Base-by-base conservation (phyloP, 2,888 invertebrate genomes). In the Teinopalpus imperialis region DNA sequence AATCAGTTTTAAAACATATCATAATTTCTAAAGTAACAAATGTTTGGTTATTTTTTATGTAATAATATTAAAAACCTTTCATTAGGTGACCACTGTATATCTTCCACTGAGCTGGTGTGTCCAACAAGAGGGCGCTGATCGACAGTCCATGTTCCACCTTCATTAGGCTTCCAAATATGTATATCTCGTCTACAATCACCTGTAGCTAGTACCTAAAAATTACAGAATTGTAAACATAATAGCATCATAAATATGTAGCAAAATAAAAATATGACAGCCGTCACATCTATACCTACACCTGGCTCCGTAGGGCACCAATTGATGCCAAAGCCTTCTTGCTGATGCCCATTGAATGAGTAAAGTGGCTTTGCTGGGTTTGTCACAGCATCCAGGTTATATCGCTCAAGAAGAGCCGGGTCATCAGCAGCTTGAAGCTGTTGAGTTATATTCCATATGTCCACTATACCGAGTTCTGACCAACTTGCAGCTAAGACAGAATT, bases 71-170 rank as follows among this genome's bases (percentile, higher is more conserved):
- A 9, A 29, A 26, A 80, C 89, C 82, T 90, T 87, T 99, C 99
- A 82, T 94, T 98, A 1, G 98, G 98, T 48, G 98, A 98, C 99
- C 99, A 99, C 69, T 99, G 98, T 52, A 99, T 90, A 78, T 99
- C 99, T 90, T 99, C 99, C 6, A 99, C 97, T 16, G 98, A 98
- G 34, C 91, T 93, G 10, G 93, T 94, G 73, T 99, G 99, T 0
- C 96, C 98, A 36, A 92, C 88, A 44, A 96, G 91, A 0, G 99
- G 96, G 35, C 95, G 90, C 74, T 97, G 96, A 78, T 98, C 97
- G 0, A 99, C 96, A 59, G 91, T 91, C 99, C 99, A 99, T 6
- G 90, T 89, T 7, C 93, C 93, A 49, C 91, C 93, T 69, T 96
- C 93, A 43, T 91, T 87, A 13, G 97, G 95, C 54, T 92, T 92